These are phyloP conservation scores for Tubulanus polymorphus DNA, from an alignment of 2,888 invertebrate species.

Conservation along the genomic window DNA sequence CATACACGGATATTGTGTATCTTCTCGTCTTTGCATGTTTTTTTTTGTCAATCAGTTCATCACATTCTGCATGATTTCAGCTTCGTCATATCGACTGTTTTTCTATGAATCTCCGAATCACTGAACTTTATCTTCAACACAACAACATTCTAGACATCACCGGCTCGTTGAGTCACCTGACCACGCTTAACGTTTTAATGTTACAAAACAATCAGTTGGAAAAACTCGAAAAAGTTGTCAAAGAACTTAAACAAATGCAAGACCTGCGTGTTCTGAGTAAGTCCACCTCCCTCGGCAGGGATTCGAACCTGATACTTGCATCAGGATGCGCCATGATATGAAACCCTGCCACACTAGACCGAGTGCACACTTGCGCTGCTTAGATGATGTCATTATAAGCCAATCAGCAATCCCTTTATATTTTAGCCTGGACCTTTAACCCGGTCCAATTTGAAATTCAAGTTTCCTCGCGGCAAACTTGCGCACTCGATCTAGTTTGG, in stretches of 20 bases:
- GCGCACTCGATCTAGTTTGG: no score
- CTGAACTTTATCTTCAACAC: slow-evolving; percentile 43
- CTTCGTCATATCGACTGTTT: slow-evolving; percentile 34
- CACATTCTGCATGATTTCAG: slow-evolving; percentile 21
- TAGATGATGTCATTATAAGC: no score
- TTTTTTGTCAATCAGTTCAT: slow-evolving; percentile 1
- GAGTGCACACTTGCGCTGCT: no score
- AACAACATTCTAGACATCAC: slow-evolving; percentile 38
- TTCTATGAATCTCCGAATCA: slow-evolving; percentile 31
- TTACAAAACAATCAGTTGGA: slow-evolving; percentile 47
- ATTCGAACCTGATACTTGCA: no score
- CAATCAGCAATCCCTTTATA: no score
- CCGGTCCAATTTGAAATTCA: background rate
- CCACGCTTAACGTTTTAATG: slow-evolving; percentile 36
- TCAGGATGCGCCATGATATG: no score
- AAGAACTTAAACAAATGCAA: slow-evolving; percentile 43
- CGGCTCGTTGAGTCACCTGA: slow-evolving; percentile 38
- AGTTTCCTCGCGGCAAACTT: no score
- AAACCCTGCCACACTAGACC: no score
- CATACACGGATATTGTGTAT: background rate
- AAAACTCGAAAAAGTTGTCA: slow-evolving; percentile 35
- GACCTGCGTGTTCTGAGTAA: slow-evolving; percentile 39
- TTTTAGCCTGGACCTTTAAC: background rate
- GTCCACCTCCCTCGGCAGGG: no score
- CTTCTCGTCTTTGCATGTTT: background rate